Evolutionary conservation across 2,797 vertebrate species (phyloP), one percentile per base, ranked within the genome.

Genomic region (Pogoniulus pusillus): DNA sequence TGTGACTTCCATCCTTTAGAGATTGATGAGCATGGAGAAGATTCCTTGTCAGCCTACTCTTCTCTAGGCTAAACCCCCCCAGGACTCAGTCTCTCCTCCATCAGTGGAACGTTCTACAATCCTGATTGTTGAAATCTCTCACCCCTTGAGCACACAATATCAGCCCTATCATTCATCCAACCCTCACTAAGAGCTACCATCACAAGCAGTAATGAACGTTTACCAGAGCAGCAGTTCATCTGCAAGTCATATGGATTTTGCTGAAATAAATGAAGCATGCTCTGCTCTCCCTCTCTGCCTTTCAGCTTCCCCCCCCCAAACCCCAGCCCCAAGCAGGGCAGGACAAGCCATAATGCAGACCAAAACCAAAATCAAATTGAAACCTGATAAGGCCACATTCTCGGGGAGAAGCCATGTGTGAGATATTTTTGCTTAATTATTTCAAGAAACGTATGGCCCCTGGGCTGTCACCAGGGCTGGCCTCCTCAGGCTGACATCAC

Each of bases 371-470:
- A 95, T 87, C 96, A 95, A 95, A 95, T 94, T 96, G 97, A 96
- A 97, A 97, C 92, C 90, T 22, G 95, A 76, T 91, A 96, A 93
- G 91, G 72, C 93, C 83, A 64, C 94, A 96, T 96, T 96, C 95
- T 96, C 95, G 15, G 79, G 83, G 91, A 95, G 93, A 96, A 96
- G 95, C 94, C 96, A 96, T 95, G 96, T 97, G 94, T 96, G 94
- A 97, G 94, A 93, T 88, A 93, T 92, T 94, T 96, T 89, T 95
- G 89, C 83, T 90, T 96, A 96, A 97, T 95, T 97, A 95, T 96
- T 96, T 96, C 93, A 96, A 95, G 93, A 96, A 95, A 96, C 10
- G 64, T 85, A 80, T 59, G 87, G 89, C 92, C 94, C 93, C 95
- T 93, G 95, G 87, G 85, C 95, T 91, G 91, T 96, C 89, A 89